Evolutionary conservation across 2,113 vertebrate genomes (phyloP), one percentile per base, ranked within the genome.

Genomic region (Petrocephalus zakoni): DNA sequence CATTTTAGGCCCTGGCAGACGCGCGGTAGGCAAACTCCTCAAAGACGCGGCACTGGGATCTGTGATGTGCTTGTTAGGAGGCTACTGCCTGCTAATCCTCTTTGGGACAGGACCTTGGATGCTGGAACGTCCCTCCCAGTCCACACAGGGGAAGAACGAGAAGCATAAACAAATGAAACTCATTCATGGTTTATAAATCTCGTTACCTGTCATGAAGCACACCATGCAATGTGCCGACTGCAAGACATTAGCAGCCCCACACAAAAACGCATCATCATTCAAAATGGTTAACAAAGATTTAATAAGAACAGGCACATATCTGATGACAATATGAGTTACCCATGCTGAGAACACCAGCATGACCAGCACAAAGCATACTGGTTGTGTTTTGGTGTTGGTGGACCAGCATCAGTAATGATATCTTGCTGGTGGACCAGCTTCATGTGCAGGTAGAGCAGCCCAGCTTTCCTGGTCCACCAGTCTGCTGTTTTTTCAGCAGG

Each of bases 81-180:
- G 55, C 85, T 6, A 7, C 47, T 75, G 86, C 22, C 52, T 53
- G 29, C 53, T 64, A 87, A 87, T 90, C 89, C 87, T 89, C 82
- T 53, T 81, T 84, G 87, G 55, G 37, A 78, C 19, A 51, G 88
- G 53, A 19, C 15, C 17, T 58, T 29, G 42, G 87, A 81, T 55
- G 56, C 61, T 91, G 58, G 53, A 78, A 87, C 21, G 10, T 47
- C 37, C 11, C n/a, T 85, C 83, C 47, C 4, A 29, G 49, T 85
- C 49, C 83, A 85, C 81, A 72, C 90, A 89, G 93, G 90, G 89
- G 88, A 81, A 81, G 85, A 88, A 64, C 85, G 88, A 56, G 15
- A 42, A 1, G 72, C 87, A 89, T 90, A 91, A 93, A 91, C 52
- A n/a, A 91, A 93, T 94, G 92, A 93, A 91, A 91, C 89, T 91